These are phyloP conservation scores for Eospalax fontanierii DNA, from an alignment of 2,797 vertebrate species.

Conservation along the genomic window DNA sequence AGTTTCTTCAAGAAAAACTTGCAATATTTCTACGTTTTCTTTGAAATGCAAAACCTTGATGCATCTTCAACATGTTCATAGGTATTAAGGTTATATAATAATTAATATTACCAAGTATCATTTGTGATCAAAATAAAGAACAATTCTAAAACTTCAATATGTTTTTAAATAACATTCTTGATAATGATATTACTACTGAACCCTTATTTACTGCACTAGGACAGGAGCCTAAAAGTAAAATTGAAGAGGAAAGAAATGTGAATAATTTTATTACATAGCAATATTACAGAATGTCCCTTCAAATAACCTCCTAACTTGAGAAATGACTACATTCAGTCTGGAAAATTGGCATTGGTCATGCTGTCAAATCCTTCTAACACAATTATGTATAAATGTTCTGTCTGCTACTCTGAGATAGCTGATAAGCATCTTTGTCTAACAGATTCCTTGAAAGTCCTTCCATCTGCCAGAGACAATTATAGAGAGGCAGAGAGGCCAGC, in stretches of 20 bases:
- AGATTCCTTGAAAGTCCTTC: not conserved
- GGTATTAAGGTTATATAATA: not conserved
- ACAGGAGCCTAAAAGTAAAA: not conserved
- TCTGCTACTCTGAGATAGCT: conserved; percentile 29
- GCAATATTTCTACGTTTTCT: not conserved
- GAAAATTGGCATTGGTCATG: conserved; percentile 22
- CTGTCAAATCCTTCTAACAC: conserved; percentile 16
- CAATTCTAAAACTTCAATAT: not conserved
- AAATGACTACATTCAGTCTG: not conserved
- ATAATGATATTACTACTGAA: not conserved
- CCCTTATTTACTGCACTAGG: conserved; percentile 3
- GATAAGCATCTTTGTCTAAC: conserved; percentile 35
- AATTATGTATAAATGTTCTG: conserved; percentile 3
- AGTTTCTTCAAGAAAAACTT: not conserved
- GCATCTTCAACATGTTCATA: not conserved
- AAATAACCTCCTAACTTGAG: conserved; percentile 23
- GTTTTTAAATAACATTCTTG: not conserved
- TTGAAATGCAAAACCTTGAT: not conserved
- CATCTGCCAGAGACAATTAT: not conserved
- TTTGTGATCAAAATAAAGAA: not conserved
- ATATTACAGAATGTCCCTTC: not conserved
- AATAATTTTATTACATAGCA: conserved; percentile 3
- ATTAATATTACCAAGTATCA: not conserved
- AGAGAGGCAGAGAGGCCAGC: not conserved
- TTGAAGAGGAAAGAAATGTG: not conserved